A percentile compares a stretch with the other conserved stretches of the same genome.
phyloP scores from a whole-genome alignment of 1,140 invertebrate species.

The Brachionus rotundiformis region DNA sequence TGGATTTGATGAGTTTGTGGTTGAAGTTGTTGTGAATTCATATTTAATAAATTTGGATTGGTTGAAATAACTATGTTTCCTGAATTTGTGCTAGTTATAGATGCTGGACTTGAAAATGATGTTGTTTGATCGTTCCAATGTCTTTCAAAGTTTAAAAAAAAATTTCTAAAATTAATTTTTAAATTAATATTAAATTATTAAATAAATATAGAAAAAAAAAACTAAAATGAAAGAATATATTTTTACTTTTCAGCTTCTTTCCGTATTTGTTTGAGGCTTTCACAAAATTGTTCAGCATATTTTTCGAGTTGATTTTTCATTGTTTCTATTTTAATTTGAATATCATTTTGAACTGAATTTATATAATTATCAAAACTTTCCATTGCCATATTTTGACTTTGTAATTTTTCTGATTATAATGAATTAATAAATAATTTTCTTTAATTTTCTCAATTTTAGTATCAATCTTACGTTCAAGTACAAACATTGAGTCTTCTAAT shows the following conservation, averaged over 20 bases:
- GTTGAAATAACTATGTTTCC: constrained; percentile 14
- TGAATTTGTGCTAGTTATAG: not conserved
- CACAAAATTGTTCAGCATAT: constrained; percentile 38
- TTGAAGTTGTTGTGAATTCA: constrained; percentile 13
- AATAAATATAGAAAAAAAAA: not conserved
- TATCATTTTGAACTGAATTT: constrained; percentile 24
- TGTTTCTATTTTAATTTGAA: constrained; percentile 48
- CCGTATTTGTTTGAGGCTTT: constrained; percentile 22
- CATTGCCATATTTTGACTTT: constrained; percentile 29
- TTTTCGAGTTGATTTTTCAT: constrained; percentile 51
- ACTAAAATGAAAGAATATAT: not conserved
- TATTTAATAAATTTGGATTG: constrained; percentile 6
- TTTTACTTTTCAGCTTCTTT: constrained; percentile 51
- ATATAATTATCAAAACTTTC: constrained; percentile 49
- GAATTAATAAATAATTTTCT: not conserved
- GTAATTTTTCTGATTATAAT: constrained; percentile 31
- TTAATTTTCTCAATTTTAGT: not conserved
- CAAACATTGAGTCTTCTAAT: constrained; percentile 44
- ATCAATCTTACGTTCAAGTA: constrained; percentile 49
- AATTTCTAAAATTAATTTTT: not conserved
- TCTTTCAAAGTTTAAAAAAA: not conserved
- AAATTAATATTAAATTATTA: not conserved
- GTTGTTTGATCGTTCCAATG: not conserved
- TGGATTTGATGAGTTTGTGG: constrained; percentile 33
- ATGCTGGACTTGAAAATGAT: not conserved